Base-by-base conservation (phyloP, 1,140 invertebrate species). In the Calliphora vicina region DNA sequence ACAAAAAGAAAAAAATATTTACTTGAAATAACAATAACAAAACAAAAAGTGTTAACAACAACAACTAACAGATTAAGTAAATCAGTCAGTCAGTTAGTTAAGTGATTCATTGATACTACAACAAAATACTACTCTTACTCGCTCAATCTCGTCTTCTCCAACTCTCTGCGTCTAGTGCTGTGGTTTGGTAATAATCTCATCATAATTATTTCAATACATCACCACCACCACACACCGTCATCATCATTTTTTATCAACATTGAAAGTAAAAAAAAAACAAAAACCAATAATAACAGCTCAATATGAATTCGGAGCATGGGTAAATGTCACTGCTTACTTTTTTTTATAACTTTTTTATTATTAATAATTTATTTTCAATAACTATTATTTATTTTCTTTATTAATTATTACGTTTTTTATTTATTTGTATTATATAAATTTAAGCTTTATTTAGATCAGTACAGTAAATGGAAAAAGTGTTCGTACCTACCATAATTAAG, bases 241-340 rank as follows among this genome's bases (percentile, higher is more conserved):
- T 78, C 74, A 43, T 78, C 74, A 78, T 43, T 43, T 20, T n/a
- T 78, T 12, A 76, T 76, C n/a, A 78, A 23, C 57, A 74, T 73
- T 73, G 27, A 81, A 81, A n/a, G n/a, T 27, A 72, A 25, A 83
- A 83, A 25, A n/a, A 57, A 87, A 87, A 86, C 87, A 35, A 29
- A 29, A 29, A 29, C n/a, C 29, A 29, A 29, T 35, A 35, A 35
- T 0, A 85, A 87, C 84, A 86, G 86, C 83, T 81, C 83, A 90
- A 86, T 88, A 90, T 90, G 89, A 90, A 90, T 87, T 89, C 89
- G 74, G 89, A 90, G 85, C 89, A 90, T 88, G 89, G 89, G 89
- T 90, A 90, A 86, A 50, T 82, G 26, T 80, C 43, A 17, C 29
- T 81, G 50, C 80, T 50, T 82, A 57, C 3, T 5, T 82, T 78